Evolutionary conservation across 1,140 invertebrate genomes (phyloP).

Genomic region (Campoletis sonorensis): DNA sequence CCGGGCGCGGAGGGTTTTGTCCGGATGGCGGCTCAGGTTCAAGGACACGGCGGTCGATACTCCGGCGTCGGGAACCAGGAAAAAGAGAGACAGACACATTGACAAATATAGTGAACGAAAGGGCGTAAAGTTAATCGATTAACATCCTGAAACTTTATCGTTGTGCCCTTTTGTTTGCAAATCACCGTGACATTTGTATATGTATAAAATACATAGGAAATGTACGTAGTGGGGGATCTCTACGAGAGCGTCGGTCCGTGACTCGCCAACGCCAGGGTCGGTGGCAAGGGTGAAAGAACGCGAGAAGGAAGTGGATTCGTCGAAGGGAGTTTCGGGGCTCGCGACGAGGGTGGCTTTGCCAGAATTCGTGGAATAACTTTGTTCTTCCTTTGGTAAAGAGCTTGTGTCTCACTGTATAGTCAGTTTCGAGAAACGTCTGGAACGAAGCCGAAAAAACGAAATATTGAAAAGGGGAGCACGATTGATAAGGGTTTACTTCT

Average conservation of each 20-base stretch:
- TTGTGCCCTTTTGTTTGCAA: not conserved
- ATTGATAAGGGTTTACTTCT: conserved; percentile 34
- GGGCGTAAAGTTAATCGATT: not conserved
- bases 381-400: not conserved
- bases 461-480: conserved; percentile 31
- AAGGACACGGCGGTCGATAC: conserved; percentile 55
- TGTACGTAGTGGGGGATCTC: not conserved
- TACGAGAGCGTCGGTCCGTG: not conserved
- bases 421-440: not conserved
- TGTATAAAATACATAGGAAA: not conserved
- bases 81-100: conserved; percentile 4
- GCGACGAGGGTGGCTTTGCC: not conserved
- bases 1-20: conserved; percentile 48
- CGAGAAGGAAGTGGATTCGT: conserved; percentile 28
- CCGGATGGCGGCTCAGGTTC: conserved; percentile 53
- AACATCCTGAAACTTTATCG: not conserved
- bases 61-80: conserved; percentile 35
- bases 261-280: conserved; percentile 4
- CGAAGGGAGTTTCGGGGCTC: not conserved
- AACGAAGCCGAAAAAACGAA: not conserved
- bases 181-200: not conserved
- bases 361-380: conserved; percentile 25
- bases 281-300: conserved; percentile 30
- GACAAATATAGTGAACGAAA: not conserved
- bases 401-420: not conserved